A percentile compares a stretch with the other conserved stretches of the same genome.
Conservation (phyloP, 2,888 invertebrate genomes). For the Drosophila tanythrix region DNA sequence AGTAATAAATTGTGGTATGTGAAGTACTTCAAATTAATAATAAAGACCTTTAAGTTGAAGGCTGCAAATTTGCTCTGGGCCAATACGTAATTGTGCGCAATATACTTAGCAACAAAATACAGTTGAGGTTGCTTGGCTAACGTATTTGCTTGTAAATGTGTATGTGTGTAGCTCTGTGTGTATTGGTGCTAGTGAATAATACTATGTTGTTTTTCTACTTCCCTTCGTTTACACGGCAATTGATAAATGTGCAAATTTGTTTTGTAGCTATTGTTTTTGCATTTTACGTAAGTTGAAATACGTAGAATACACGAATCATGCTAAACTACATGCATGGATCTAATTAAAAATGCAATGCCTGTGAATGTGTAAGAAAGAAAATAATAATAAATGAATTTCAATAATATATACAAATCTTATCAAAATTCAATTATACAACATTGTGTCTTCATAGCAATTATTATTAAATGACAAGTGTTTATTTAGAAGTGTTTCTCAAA, state of each 20-base stretch:
- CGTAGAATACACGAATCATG: slow-evolving; percentile 20
- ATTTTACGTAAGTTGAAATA: slow-evolving; percentile 63
- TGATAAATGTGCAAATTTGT: slow-evolving; percentile 56
- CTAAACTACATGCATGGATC: slow-evolving; percentile 11
- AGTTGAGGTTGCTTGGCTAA: slow-evolving; percentile 5
- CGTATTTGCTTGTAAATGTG: neutral
- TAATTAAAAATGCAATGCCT: slow-evolving; percentile 12
- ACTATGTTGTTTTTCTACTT: slow-evolving; percentile 6
- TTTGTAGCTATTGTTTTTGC: slow-evolving; percentile 27
- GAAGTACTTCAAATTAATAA: neutral
- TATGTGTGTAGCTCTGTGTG: neutral
- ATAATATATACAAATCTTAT: neutral
- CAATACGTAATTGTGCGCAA: neutral
- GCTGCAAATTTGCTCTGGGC: neutral
- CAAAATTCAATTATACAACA: neutral
- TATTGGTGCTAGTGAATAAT: slow-evolving; percentile 35
- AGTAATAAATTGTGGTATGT: slow-evolving; percentile 10
- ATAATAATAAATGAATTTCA: neutral
- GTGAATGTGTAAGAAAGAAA: slow-evolving; percentile 1
- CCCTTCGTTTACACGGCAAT: slow-evolving; percentile 23
- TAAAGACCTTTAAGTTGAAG: neutral
- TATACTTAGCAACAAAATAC: slow-evolving; percentile 9
- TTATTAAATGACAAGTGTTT: neutral
- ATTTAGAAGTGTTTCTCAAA: neutral
- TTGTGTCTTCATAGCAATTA: slow-evolving; percentile 1